A percentile compares a stretch with the other conserved stretches of the same genome.
phyloP scores from a whole-genome alignment of 92 coral and sea anemone species.

The Palythoa caribaeorum region DNA sequence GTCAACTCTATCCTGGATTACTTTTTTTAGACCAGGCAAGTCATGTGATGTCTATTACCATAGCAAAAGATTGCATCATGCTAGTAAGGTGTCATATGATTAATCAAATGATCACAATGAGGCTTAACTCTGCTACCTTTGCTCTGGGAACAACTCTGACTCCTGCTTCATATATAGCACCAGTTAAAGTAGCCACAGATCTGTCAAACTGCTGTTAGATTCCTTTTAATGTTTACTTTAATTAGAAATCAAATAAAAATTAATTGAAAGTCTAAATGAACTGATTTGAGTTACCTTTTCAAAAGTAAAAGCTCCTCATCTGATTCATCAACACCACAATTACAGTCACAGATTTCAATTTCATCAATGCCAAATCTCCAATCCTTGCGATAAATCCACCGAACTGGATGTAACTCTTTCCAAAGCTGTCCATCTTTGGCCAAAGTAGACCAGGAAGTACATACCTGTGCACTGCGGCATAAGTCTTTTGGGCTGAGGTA shows the following conservation, averaged over 20 bases:
- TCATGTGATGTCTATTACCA: too few species aligned
- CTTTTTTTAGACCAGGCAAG: too few species aligned
- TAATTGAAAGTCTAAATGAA: background rate
- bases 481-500: slow-evolving; percentile 91
- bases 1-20: too few species aligned
- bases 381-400: slow-evolving; percentile 93
- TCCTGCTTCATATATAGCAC: too few species aligned
- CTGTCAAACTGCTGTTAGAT: too few species aligned
- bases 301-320: slow-evolving; percentile 20
- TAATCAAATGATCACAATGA: too few species aligned
- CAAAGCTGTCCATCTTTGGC: slow-evolving; percentile 89
- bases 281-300: slow-evolving; percentile 31
- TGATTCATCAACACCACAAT: slow-evolving; percentile 67
- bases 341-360: slow-evolving; percentile 79
- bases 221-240: background rate
- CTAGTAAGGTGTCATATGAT: too few species aligned
- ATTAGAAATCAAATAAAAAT: too few species aligned
- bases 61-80: too few species aligned
- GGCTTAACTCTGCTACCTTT: too few species aligned
- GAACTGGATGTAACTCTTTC: slow-evolving; percentile 90
- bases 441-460: slow-evolving; percentile 79
- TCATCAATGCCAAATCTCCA: slow-evolving; percentile 84
- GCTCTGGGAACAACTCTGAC: too few species aligned
- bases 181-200: too few species aligned
- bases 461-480: slow-evolving; percentile 86